phyloP scores from a whole-genome alignment of 2,888 invertebrate species.

The Caenorhabditis sulstoni region DNA sequence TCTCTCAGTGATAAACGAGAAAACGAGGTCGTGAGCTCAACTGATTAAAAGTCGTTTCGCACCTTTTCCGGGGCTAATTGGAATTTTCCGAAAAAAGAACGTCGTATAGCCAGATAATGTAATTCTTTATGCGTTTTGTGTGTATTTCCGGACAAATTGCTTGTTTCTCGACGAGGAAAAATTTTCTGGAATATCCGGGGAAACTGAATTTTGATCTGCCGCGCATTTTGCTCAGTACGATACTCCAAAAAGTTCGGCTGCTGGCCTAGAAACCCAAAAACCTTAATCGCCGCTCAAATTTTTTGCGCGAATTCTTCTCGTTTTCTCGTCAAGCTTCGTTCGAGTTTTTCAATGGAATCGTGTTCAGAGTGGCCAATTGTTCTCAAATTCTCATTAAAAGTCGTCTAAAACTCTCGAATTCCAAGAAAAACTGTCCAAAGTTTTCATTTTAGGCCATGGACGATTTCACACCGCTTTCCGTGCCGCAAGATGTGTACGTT shows the following conservation, averaged over 20 bases:
- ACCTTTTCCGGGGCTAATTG: constrained; percentile 12
- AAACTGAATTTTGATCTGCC: constrained; percentile 2
- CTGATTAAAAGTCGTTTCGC: constrained; percentile 46
- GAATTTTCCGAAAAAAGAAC: background rate
- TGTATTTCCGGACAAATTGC: background rate
- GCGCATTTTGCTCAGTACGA: constrained; percentile 13
- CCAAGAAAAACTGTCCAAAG: background rate
- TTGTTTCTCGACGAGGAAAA: background rate
- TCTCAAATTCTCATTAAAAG: background rate
- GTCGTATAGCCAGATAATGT: constrained; percentile 14
- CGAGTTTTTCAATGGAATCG: too few species aligned
- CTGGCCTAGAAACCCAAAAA: constrained; percentile 40
- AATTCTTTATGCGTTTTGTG: background rate
- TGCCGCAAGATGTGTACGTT: constrained; percentile 20
- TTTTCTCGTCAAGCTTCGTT: too few species aligned
- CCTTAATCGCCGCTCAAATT: background rate
- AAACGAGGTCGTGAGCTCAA: background rate
- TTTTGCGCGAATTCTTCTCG: background rate
- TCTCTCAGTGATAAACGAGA: background rate
- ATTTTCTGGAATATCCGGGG: too few species aligned
- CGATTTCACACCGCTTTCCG: background rate
- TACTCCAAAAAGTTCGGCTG: constrained; percentile 37
- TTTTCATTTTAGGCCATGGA: constrained; percentile 10
- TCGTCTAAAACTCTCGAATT: constrained; percentile 6
- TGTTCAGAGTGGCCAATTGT: too few species aligned